Conservation (phyloP, 2,113 vertebrate genomes). For the Mus spicilegus region DNA sequence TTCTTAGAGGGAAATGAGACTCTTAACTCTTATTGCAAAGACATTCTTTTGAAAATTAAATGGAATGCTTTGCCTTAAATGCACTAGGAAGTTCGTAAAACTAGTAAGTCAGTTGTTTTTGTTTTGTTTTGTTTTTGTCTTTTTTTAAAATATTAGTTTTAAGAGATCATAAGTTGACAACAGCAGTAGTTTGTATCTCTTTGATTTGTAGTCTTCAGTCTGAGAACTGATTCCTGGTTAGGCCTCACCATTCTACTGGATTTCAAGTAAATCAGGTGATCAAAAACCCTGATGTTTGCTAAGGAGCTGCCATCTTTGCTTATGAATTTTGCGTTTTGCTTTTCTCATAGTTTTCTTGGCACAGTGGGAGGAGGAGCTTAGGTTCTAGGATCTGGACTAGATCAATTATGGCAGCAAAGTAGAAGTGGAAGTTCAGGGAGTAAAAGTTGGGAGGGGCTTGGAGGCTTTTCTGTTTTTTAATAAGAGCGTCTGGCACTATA, state of each 20-base stretch:
- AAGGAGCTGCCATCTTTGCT: not conserved
- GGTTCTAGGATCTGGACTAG: not conserved
- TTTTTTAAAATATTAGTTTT: not conserved
- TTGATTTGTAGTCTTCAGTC: not conserved
- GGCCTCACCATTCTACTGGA: not conserved
- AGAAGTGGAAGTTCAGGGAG: not conserved
- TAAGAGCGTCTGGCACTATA: no score
- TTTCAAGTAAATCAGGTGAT: not conserved
- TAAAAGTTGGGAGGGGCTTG: no score
- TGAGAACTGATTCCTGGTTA: not conserved
- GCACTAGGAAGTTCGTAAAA: not conserved
- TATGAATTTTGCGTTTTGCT: not conserved
- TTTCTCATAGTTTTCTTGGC: not conserved
- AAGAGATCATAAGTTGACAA: constrained; percentile 1
- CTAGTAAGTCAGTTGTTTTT: not conserved
- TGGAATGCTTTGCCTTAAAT: not conserved
- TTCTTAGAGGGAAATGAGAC: not conserved
- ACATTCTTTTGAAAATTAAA: not conserved
- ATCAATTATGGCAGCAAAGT: not conserved
- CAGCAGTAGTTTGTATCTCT: not conserved
- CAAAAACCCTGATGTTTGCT: not conserved
- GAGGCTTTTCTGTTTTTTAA: no score
- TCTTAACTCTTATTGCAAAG: not conserved
- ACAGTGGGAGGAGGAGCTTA: not conserved
- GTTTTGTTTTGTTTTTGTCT: no score